Evolutionary conservation across 2,113 vertebrate genomes (phyloP), one percentile per base, ranked within the genome.

Genomic region (Sterrhoptilus dennistouni): DNA sequence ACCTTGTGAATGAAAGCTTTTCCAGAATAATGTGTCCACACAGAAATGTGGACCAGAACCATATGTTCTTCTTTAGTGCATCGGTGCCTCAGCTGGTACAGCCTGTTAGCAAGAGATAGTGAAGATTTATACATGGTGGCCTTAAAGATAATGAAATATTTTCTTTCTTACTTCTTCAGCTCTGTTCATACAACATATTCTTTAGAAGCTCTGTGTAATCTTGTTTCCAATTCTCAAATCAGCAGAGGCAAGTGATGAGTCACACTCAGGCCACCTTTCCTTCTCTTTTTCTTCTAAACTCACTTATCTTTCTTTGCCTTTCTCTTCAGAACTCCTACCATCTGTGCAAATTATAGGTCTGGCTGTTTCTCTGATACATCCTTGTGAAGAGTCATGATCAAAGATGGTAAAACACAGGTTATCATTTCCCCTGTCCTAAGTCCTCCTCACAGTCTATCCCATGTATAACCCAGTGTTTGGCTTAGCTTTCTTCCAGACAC

Each of bases 31-130:
- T 9, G 14, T 53, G 24, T 56, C 33, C 38, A 42, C 6, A 44
- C 25, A 1, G 27, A 76, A 83, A 83, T 52, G 2, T 64, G n/a
- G n/a, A n/a, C 17, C 40, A n/a, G 21, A 89, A 54, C 12, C 4
- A 4, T 5, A 8, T 23, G 12, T 54, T n/a, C 42, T 57, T 63
- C 4, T 8, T 56, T 56, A 86, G 38, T 31, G 38, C 36, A 49
- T 11, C 0, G 0, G 17, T 1, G 1, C 15, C 27, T 69, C 66
- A 65, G n/a, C 19, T 71, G 40, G 36, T 18, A 61, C n/a, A 13
- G 36, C 28, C 18, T 50, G 20, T 13, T 40, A 33, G 25, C 23
- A 63, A 63, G 33, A 80, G 22, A 16, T 17, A 12, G 10, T 21
- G 31, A 92, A 57, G 21, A 76, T 22, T 47, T 88, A 9, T 9